Evolutionary conservation across 30 jellyfish, hydroid and myxozoan genomes (phyloP), one percentile per base, ranked within the genome.

Genomic region (Cassiopea xamachana): DNA sequence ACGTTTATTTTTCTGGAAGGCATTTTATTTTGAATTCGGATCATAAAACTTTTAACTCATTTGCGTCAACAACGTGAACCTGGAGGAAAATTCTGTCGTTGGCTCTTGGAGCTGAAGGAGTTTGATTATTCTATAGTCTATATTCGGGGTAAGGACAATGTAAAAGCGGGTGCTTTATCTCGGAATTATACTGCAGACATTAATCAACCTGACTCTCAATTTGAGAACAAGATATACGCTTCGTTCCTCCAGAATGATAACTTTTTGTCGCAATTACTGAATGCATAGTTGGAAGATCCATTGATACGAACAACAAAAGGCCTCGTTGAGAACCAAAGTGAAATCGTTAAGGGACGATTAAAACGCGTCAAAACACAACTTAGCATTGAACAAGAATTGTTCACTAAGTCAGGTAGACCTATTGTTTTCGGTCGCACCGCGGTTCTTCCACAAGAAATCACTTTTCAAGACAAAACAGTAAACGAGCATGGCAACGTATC

Each of bases 361-460:
- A 86, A 73, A 86, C 55, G 93, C 17, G 89, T 51, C n/a, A 62
- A 74, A 82, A 39, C 14, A 2, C 93, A 86, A 68, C 48, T 74
- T 70, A 1, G 88, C 17, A 82, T 86, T 60, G 77, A 68, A 15
- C 69, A 86, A 16, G 93, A 73, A 2, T 10, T 83, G 4, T 70
- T 86, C 8, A 75, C 93, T 48, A 86, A 86, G 47, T 86, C 93
- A 2, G 72, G 89, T 59, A 80, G 83, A 4, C 93, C 89, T 2
- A 73, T 86, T 47, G 49, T 69, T 69, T 69, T 69, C 15, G 78
- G 78, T 69, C 45, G 78, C 45, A 17, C 78, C 47, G 47, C 78
- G 6, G 17, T 14, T 69, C 78, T 69, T 43, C 78, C 78, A 17
- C 78, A 69, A 69, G 78, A 69, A 5, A 69, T 43, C 48, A 43